Conservation (phyloP, 2,888 invertebrate genomes). For the Pollenia griseotomentosa region DNA sequence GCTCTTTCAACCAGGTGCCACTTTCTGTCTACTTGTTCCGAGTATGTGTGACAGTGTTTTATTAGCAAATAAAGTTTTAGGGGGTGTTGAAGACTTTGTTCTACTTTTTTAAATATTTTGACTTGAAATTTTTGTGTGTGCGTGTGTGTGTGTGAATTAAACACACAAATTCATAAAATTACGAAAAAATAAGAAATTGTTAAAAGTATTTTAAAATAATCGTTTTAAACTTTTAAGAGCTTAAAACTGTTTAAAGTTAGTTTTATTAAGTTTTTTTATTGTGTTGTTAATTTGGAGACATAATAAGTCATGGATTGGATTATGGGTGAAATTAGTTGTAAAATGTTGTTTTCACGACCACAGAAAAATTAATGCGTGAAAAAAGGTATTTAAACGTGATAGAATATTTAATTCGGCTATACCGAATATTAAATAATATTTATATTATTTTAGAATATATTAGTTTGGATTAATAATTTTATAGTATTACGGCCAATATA, state of each 20-base stretch:
- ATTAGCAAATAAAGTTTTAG: slow-evolving; percentile 7
- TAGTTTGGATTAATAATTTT: no score
- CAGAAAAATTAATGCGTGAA: no score
- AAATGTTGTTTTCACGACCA: no score
- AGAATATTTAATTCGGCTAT: no score
- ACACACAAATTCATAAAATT: slow-evolving; percentile 25
- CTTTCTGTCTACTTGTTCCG: no score
- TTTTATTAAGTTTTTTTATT: neutral
- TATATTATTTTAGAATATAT: no score
- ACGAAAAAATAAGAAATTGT: slow-evolving; percentile 27
- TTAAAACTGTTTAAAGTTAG: slow-evolving; percentile 42
- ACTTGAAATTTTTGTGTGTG: neutral
- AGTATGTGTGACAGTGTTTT: neutral
- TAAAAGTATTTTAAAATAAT: slow-evolving; percentile 48
- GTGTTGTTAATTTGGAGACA: neutral
- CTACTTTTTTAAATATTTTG: slow-evolving; percentile 44
- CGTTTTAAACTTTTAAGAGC: slow-evolving; percentile 21
- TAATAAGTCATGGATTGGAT: no score
- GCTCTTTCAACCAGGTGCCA: no score
- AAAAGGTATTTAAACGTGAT: no score
- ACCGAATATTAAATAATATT: no score
- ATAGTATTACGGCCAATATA: no score
- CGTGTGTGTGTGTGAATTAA: slow-evolving; percentile 12
- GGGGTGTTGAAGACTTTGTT: slow-evolving; percentile 3
- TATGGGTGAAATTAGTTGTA: no score